phyloP scores from a whole-genome alignment of 2,113 vertebrate genomes.

The Mus pahari region DNA sequence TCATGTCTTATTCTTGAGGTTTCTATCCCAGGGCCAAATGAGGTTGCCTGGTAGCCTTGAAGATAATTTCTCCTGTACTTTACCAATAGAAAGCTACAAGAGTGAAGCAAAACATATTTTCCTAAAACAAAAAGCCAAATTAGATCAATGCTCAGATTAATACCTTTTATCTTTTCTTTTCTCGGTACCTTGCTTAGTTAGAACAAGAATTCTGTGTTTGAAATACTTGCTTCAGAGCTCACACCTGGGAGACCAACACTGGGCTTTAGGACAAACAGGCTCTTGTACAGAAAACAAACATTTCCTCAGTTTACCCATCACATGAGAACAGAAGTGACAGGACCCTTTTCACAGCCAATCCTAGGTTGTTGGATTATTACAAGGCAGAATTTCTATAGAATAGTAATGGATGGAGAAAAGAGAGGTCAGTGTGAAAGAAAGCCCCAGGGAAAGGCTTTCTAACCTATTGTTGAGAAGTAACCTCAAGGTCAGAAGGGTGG shows the following conservation, averaged over 20 bases:
- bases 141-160: constrained; percentile 17
- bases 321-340: background rate
- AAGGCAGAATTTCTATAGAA: background rate
- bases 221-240: constrained; percentile 9
- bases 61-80: background rate
- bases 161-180: background rate
- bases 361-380: background rate
- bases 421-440: background rate
- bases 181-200: constrained; percentile 5
- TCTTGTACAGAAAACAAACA: background rate
- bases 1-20: background rate
- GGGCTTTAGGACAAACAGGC: background rate
- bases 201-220: background rate
- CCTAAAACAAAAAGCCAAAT: constrained; percentile 56
- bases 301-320: background rate
- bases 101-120: constrained; percentile 18
- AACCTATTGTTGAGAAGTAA: background rate
- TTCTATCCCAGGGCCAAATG: background rate
- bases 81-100: constrained; percentile 4
- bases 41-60: constrained; percentile 25
- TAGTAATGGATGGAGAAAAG: background rate
- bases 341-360: background rate
- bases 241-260: background rate
- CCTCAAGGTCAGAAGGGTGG: background rate
- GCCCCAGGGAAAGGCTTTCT: background rate